phyloP scores from a whole-genome alignment of 2,888 invertebrate species.

The Heliconius ismenius region DNA sequence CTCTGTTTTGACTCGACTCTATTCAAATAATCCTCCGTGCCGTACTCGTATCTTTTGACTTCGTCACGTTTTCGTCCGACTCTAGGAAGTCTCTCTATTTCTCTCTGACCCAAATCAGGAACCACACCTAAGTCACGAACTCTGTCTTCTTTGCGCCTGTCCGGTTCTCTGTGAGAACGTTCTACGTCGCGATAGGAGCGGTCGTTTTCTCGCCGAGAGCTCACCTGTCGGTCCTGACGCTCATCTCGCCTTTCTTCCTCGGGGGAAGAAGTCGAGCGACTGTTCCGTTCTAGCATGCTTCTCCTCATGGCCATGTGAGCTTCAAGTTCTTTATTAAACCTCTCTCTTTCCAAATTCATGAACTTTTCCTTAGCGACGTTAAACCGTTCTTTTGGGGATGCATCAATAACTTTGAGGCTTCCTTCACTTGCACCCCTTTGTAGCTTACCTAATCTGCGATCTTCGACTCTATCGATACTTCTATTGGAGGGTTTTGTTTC shows the following conservation, averaged over 20 bases:
- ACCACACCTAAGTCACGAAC: conserved; percentile 59
- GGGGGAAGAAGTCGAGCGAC: conserved; percentile 80
- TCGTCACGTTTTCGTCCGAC: conserved; percentile 75
- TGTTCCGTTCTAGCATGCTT: conserved; percentile 77
- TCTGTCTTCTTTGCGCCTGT: conserved; percentile 68
- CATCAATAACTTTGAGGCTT: conserved; percentile 69
- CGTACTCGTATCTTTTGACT: conserved; percentile 72
- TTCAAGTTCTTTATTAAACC: conserved; percentile 81
- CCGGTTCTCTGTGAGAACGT: conserved; percentile 52
- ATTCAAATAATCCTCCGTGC: conserved; percentile 72
- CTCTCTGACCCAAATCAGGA: conserved; percentile 63
- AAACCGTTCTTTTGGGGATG: conserved; percentile 89
- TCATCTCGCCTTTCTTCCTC: conserved; percentile 79
- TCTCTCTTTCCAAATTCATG: conserved; percentile 88
- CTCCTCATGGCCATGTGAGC: conserved; percentile 78
- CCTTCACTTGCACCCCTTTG: conserved; percentile 75
- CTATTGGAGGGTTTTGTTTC: conserved; percentile 75
- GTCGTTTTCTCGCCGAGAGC: conserved; percentile 74
- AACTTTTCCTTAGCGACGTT: conserved; percentile 94
- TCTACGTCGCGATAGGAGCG: conserved; percentile 69
- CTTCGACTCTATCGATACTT: conserved; percentile 74
- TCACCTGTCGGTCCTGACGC: conserved; percentile 71
- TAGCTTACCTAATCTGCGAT: conserved; percentile 71
- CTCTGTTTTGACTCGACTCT: conserved; percentile 69
- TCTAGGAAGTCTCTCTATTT: conserved; percentile 73